Conservation (phyloP, 1,140 invertebrate genomes). For the Bombus huntii region DNA sequence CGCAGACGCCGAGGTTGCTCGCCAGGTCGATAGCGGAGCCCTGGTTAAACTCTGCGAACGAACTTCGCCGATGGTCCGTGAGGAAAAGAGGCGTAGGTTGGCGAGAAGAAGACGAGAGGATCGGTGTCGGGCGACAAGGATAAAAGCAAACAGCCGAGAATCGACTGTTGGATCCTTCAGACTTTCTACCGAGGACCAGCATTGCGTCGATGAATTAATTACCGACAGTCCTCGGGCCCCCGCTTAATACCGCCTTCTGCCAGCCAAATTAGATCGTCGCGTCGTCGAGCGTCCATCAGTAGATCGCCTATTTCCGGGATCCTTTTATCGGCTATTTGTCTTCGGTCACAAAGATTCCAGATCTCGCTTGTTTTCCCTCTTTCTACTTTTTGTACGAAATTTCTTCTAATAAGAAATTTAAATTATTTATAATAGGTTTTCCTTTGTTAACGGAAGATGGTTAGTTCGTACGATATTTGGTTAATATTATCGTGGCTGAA, state of each 20-base stretch:
- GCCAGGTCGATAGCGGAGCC: slow-evolving; percentile 79
- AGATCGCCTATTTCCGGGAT: neutral
- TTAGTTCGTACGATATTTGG: neutral
- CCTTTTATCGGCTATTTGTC: neutral
- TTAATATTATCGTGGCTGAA: neutral
- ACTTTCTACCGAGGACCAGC: slow-evolving; percentile 19
- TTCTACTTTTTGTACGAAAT: neutral
- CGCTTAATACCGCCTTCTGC: slow-evolving; percentile 60
- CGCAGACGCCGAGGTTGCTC: slow-evolving; percentile 76
- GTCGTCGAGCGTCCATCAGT: slow-evolving; percentile 36
- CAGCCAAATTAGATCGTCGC: slow-evolving; percentile 68
- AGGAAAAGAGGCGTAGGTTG: slow-evolving; percentile 64
- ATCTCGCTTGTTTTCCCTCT: no score
- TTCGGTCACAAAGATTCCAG: no score
- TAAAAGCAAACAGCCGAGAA: slow-evolving; percentile 6
- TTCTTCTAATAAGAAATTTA: no score
- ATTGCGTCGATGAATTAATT: slow-evolving; percentile 74
- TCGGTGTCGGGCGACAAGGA: slow-evolving; percentile 32
- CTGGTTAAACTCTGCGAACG: slow-evolving; percentile 76
- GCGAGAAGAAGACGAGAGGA: slow-evolving; percentile 2
- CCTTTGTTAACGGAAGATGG: neutral
- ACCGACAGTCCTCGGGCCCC: slow-evolving; percentile 62
- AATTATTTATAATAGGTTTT: no score
- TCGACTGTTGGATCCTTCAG: slow-evolving; percentile 17
- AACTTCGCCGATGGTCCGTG: slow-evolving; percentile 75